Conservation (phyloP, 2,113 vertebrate genomes). For the Pseudois nayaur region DNA sequence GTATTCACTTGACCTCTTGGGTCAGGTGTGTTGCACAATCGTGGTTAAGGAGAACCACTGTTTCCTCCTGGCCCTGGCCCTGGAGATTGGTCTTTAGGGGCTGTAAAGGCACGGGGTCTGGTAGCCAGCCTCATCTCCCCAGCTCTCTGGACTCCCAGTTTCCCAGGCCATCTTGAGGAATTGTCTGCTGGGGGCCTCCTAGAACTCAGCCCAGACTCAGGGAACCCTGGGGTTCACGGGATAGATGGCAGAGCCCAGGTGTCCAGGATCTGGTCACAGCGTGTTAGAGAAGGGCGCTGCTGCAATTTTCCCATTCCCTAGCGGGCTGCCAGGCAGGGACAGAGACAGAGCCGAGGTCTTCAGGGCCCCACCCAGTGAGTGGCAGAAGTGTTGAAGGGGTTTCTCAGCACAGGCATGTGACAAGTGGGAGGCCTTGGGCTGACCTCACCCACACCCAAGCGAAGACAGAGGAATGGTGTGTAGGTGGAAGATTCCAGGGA, state of each 20-base stretch:
- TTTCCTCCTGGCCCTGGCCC: not conserved
- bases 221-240: not conserved
- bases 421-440: not conserved
- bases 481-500: not conserved
- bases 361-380: not conserved
- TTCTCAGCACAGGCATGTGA: not conserved
- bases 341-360: not conserved
- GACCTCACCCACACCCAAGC: not conserved
- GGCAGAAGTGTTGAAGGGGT: not conserved
- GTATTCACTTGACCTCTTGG: not conserved
- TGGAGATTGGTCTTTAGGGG: not conserved
- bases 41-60: not conserved
- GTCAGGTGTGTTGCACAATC: rapidly evolving
- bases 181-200: not conserved
- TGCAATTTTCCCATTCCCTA: not conserved
- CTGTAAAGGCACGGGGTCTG: not conserved
- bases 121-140: not conserved
- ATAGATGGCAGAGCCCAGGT: not conserved
- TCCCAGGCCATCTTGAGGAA: not conserved
- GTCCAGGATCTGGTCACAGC: not conserved
- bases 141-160: not conserved
- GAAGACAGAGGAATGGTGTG: not conserved
- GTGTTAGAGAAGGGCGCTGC: not conserved
- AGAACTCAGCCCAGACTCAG: not conserved
- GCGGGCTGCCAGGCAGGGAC: rapidly evolving